Base-by-base conservation (phyloP, 1,140 invertebrate genomes). In the Goniozus legneri region DNA sequence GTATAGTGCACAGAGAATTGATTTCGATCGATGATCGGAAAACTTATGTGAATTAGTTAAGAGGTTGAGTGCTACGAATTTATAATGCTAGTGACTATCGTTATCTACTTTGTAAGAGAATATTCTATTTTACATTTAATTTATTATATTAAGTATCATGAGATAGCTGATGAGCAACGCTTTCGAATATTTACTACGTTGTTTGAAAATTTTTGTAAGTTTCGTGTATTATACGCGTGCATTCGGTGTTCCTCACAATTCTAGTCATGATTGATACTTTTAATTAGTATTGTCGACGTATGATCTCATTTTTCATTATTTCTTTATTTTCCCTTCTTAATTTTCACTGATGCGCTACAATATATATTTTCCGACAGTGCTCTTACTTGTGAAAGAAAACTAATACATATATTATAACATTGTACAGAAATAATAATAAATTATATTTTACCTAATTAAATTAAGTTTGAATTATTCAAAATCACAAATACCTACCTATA, bases 351-450 rank as follows among this genome's bases (percentile, higher is more conserved):
- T 27, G 24, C 12, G 24, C 12, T 27, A 16, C n/a, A 27, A 27
- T 6, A 27, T 39, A 31, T 41, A 37, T 46, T 37, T 6, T 15
- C 21, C 58, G 54, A 40, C 61, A 71, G 72, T 73, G 69, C 69
- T 73, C 72, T 75, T 75, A 68, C 60, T 50, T 7, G 12, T 7
- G 24, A 12, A 27, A 27, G 6, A 27, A 7, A 27, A 27, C 6
- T 27, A 27, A n/a, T 27, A 27, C 39, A 21, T 36, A 44, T 50
- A 34, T 45, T 45, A 37, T 60, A 58, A 64, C 44, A 64, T 66
- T 69, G 65, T 73, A 72, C 62, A 71, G 57, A 71, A 64, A 66
- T 62, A 69, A 56, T 52, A 72, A 75, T 72, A 73, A 73, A 73
- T 49, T 43, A 69, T 73, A 75, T 75, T 75, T 73, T 75, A 67